Evolutionary conservation across 2,888 invertebrate species (phyloP), one percentile per base, ranked within the genome.

Genomic region (Drosophila austrosaltans): DNA sequence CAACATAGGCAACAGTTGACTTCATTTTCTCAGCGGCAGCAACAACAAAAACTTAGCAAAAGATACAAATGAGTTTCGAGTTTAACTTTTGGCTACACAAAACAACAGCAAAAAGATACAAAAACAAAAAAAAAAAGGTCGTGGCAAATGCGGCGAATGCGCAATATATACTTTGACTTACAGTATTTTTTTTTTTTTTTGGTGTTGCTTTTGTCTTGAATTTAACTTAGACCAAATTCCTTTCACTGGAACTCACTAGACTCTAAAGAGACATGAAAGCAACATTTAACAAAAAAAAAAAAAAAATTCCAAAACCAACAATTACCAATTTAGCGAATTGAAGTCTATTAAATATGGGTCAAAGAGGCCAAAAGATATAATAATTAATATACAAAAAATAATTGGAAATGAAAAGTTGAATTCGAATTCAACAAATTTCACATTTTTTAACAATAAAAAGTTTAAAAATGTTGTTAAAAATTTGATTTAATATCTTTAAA

Each of bases 21-120:
- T 89, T 88, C 90, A 89, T 86, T 89, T 86, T 86, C 77, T 77
- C 89, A 89, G 84, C 74, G 80, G 42, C 67, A 81, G 72, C 69
- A 77, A 25, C 68, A 66, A 39, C 70, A 58, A 44, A 60, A 68
- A 59, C 57, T 10, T 36, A 48, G 48, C 22, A 60, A 48, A 44
- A 69, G 40, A 42, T 57, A 72, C 53, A 65, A 87, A 62, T 58
- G 42, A 68, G 42, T 20, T 57, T 85, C 53, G 42, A 68, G 42
- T 20, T 57, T 85, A 68, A 76, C 77, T 77, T 82, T 77, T 69
- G 60, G 59, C 57, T 66, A 66, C 30, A 77, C 56, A 56, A 42
- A 30, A 69, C 64, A 72, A 72, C 74, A 72, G 60, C 36, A 32
- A 72, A 66, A 72, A 74, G 74, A 74, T 22, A 74, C 48, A 22